Conservation (phyloP, 2,797 vertebrate species). For the Taeniopygia guttata region DNA sequence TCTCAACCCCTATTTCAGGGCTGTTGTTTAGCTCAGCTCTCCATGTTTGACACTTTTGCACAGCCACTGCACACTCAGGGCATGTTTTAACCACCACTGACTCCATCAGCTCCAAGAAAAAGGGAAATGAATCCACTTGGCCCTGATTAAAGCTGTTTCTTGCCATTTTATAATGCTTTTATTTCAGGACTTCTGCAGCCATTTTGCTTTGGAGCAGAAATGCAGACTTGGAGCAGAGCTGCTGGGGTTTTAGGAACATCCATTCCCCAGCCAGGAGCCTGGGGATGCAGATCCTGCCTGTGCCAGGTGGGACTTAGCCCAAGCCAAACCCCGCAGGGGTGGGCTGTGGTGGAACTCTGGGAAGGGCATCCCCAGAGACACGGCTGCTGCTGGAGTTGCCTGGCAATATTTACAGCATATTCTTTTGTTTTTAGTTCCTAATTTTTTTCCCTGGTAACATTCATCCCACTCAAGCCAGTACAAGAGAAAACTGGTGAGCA, state of each 20-base stretch:
- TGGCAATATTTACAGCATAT: not conserved
- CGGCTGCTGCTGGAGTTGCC: not conserved
- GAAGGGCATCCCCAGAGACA: not conserved
- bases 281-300: not conserved
- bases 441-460: not conserved
- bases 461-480: not conserved
- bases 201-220: not conserved
- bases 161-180: accelerated
- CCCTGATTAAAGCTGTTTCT: not conserved
- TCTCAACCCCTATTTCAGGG: not conserved
- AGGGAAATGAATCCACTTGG: not conserved
- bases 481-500: accelerated
- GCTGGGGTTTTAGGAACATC: not conserved
- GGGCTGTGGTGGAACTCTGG: not conserved
- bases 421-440: not conserved
- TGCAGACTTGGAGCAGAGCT: not conserved
- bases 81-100: not conserved
- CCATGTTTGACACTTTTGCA: accelerated
- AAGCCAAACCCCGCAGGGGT: accelerated
- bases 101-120: not conserved
- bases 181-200: not conserved
- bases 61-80: not conserved
- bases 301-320: not conserved
- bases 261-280: not conserved
- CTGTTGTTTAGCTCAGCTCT: not conserved